Base-by-base conservation (phyloP, 2,113 vertebrate species). In the Ivindomyrus marchei region DNA sequence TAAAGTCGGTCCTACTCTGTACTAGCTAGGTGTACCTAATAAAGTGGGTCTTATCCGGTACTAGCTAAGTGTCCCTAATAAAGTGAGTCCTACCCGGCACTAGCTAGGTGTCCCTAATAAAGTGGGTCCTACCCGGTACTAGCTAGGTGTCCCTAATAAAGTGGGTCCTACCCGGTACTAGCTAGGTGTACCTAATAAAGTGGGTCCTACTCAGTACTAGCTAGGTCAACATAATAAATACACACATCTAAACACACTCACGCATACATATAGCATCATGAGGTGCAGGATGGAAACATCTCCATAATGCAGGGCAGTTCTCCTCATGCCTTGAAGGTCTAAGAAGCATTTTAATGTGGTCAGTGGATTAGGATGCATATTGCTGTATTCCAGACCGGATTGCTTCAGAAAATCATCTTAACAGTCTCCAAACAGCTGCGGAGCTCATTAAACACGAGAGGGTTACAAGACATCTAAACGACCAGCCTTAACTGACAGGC, bases 291-390 rank as follows among this genome's bases (percentile, higher is more conserved):
- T 24, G 19, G 17, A 88, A 84, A 56, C 19, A 84, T 84, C 39
- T 84, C 39, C 21, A 27, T 45, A n/a, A 6, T 36, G 58, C 31
- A 19, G n/a, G 13, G 27, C 85, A 87, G n/a, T 94, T 93, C 92
- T 93, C 92, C 93, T 94, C 93, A 92, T 92, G 91, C 91, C 70
- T 52, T 92, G 90, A 91, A 93, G 93, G 92, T 91, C 91, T 88
- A 89, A 92, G 91, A 91, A 93, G 91, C 90, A 91, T 90, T 93
- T 94, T 94, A 94, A 95, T 94, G 92, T 49, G 13, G 90, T 93
- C 91, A 36, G 90, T 90, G 91, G 93, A 95, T 95, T 95, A 94
- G 91, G 93, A 95, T 94, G 93, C 93, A 93, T 92, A 91, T 80
- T 85, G 91, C 93, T 93, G 92, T 92, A 92, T 90, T 93, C 87